Conservation (phyloP, 1,140 invertebrate genomes). For the Drosophila bipectinata region DNA sequence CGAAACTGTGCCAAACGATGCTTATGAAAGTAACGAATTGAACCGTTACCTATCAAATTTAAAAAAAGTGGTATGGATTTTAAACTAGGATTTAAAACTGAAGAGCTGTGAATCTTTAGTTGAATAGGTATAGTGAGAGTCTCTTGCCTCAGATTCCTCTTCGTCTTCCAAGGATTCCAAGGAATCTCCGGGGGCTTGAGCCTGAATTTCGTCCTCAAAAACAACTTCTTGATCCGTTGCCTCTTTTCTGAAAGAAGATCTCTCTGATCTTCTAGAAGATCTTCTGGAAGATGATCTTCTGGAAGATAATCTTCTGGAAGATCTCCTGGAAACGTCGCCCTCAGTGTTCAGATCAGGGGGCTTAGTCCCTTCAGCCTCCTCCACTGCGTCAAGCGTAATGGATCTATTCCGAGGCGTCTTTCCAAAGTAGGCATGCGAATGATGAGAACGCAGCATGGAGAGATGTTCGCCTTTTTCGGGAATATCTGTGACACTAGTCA, state of each 20-base stretch:
- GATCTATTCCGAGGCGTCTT: not conserved
- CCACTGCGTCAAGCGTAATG: not conserved
- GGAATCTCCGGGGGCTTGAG: too few relatives aligned
- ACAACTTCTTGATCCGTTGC: not conserved
- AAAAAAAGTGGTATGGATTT: not conserved
- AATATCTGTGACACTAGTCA: not conserved
- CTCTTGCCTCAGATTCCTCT: too few relatives aligned
- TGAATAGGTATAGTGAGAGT: not conserved
- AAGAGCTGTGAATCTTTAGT: conserved; percentile 11
- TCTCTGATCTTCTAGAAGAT: not conserved
- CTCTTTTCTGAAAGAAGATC: not conserved
- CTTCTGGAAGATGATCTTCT: not conserved
- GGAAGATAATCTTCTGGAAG: not conserved
- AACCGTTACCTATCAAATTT: conserved; percentile 7
- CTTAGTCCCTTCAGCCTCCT: not conserved
- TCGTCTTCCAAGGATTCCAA: too few relatives aligned
- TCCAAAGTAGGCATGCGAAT: not conserved
- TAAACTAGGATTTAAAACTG: conserved; percentile 3
- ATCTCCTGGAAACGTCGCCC: not conserved
- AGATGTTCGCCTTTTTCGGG: not conserved
- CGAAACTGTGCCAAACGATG: not conserved
- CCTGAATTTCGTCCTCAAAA: not conserved
- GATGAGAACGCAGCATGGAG: not conserved
- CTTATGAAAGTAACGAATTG: conserved; percentile 21
- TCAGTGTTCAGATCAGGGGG: not conserved